phyloP scores from a whole-genome alignment of 2,113 vertebrate species.

The Phalacrocorax carbo region DNA sequence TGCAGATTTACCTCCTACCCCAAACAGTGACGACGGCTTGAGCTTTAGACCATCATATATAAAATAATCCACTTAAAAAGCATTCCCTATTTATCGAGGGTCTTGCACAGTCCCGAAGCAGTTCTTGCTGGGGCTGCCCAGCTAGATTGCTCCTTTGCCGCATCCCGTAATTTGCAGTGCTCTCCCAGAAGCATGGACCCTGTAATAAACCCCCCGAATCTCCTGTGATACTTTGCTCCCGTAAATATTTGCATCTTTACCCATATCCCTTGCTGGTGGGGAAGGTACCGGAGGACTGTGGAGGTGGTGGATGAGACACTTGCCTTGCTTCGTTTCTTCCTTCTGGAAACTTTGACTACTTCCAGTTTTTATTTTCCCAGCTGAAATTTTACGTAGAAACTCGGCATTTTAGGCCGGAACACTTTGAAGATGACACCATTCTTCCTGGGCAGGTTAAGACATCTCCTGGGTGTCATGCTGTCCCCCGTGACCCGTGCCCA shows the following conservation, averaged over 20 bases:
- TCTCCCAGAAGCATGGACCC: neutral
- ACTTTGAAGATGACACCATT: neutral
- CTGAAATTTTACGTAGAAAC: neutral
- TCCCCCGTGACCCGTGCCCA: too few relatives aligned
- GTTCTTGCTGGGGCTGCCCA: neutral
- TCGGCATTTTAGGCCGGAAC: neutral
- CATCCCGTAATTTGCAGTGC: neutral
- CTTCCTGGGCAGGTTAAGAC: neutral
- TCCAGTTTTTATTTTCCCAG: rapidly evolving
- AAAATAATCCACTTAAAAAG: neutral
- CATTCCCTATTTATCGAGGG: rapidly evolving
- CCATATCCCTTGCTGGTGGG: too few relatives aligned
- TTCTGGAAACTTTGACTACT: rapidly evolving
- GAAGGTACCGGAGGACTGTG: neutral
- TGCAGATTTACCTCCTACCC: rapidly evolving
- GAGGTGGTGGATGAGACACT: neutral
- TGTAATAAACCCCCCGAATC: rapidly evolving
- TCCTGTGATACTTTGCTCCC: neutral
- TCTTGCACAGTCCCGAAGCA: neutral
- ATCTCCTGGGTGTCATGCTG: neutral
- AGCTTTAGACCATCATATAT: neutral
- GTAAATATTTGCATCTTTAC: neutral
- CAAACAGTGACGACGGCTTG: neutral
- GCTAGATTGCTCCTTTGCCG: neutral
- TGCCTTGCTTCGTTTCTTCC: neutral